A percentile compares a stretch with the other conserved stretches of the same genome.
Conservation (phyloP, 2,888 invertebrate genomes). For the Drosophila tripunctata region DNA sequence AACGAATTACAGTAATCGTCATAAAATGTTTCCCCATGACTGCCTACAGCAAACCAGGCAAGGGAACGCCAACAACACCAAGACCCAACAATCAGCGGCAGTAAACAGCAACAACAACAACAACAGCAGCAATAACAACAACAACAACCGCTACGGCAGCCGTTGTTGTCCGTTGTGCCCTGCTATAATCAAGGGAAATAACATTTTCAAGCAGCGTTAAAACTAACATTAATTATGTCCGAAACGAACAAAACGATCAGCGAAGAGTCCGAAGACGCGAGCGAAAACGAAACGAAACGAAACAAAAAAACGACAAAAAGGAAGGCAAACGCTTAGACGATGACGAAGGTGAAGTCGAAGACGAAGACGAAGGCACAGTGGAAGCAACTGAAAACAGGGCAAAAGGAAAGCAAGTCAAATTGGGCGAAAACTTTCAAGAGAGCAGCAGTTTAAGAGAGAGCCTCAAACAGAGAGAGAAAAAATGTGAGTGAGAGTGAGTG, state of each 20-base stretch:
- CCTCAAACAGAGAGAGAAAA: not conserved
- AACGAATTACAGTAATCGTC: conserved; percentile 83
- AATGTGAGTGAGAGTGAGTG: not conserved
- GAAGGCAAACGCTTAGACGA: not conserved
- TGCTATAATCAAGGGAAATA: conserved; percentile 84
- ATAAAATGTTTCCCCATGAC: conserved; percentile 84
- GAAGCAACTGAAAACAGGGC: not conserved
- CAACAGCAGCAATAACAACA: conserved; percentile 29
- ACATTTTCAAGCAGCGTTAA: conserved; percentile 84
- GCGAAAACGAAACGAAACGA: conserved; percentile 7
- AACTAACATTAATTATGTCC: conserved; percentile 84
- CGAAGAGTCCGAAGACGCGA: conserved; percentile 11
- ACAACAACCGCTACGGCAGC: conserved; percentile 48
- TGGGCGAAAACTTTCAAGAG: conserved; percentile 27
- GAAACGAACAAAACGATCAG: conserved; percentile 79
- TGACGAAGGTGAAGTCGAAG: not conserved
- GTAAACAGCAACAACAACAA: conserved; percentile 42
- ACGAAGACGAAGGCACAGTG: conserved; percentile 2
- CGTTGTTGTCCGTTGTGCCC: conserved; percentile 64
- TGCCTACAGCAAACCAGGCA: conserved; percentile 76
- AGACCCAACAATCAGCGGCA: conserved; percentile 35
- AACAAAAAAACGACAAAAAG: too few species aligned
- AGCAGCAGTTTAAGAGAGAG: not conserved
- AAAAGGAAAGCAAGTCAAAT: conserved; percentile 46
- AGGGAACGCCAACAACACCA: conserved; percentile 40